Conservation (phyloP, 1,140 invertebrate species). For the Maniola jurtina region DNA sequence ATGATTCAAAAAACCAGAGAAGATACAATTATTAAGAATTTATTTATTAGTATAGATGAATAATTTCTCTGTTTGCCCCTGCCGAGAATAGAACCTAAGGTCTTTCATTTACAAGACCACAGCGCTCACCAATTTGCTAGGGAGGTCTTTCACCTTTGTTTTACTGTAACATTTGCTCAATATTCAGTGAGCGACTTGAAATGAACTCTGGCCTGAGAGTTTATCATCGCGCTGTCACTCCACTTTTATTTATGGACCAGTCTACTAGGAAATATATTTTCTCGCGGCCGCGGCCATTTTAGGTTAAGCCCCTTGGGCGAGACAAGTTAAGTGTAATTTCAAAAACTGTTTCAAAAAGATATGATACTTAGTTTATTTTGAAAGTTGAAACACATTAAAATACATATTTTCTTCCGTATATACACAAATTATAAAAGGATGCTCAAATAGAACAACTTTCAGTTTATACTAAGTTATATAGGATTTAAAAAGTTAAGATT, state of each 20-base stretch:
- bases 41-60: too few relatives aligned
- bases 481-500: too few relatives aligned
- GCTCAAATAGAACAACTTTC: too few relatives aligned
- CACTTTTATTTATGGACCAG: slow-evolving; percentile 75
- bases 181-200: slow-evolving; percentile 65
- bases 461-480: too few relatives aligned
- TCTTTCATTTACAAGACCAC: too few relatives aligned
- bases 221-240: slow-evolving; percentile 75
- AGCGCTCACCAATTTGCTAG: too few relatives aligned
- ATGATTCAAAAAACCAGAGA: too few relatives aligned
- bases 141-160: too few relatives aligned
- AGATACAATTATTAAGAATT: too few relatives aligned
- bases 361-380: not conserved
- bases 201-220: slow-evolving; percentile 65
- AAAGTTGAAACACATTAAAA: not conserved
- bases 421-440: not conserved
- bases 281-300: slow-evolving; percentile 71
- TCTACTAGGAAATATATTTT: slow-evolving; percentile 78
- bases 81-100: slow-evolving; percentile 4
- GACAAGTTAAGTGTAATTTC: slow-evolving; percentile 75
- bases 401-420: not conserved
- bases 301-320: slow-evolving; percentile 75
- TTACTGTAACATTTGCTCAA: slow-evolving; percentile 66
- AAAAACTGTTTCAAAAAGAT: slow-evolving; percentile 51
- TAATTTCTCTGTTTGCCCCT: not conserved